Conservation (phyloP, 2,113 vertebrate genomes). For the Syngnathus scovelli region DNA sequence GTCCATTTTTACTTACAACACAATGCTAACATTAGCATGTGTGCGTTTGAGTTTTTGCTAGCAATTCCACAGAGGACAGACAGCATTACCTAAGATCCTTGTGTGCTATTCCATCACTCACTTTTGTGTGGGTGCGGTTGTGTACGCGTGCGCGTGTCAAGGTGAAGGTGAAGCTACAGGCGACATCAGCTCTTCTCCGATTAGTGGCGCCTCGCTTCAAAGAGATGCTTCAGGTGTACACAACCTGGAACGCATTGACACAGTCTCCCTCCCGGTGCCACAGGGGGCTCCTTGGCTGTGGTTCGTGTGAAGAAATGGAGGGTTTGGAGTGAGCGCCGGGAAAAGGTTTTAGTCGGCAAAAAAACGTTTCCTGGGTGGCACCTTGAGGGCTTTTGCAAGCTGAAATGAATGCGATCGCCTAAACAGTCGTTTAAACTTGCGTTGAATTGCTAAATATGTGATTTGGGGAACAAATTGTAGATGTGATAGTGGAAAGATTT, state of each 20-base stretch:
- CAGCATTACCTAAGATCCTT: not conserved
- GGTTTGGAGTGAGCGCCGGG: conserved; percentile 26
- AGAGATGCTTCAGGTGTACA: conserved; percentile 32
- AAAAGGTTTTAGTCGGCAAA: not conserved
- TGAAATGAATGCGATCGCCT: not conserved
- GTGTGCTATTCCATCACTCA: not conserved
- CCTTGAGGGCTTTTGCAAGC: not conserved
- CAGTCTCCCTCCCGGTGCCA: conserved; percentile 17
- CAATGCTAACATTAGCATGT: not conserved
- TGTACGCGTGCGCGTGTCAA: conserved; percentile 6
- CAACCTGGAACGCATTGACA: conserved; percentile 33
- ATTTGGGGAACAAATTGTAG: no score
- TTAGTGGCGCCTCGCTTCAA: conserved; percentile 30
- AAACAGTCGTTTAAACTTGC: no score
- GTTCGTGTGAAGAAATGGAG: conserved; percentile 40
- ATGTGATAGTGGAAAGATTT: no score
- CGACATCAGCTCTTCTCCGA: conserved; percentile 27
- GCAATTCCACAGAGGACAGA: not conserved
- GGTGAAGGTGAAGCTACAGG: conserved; percentile 36
- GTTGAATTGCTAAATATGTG: no score
- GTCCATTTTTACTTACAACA: no score
- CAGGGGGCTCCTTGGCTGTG: conserved; percentile 26
- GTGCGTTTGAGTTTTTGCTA: not conserved
- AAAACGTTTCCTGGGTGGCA: not conserved
- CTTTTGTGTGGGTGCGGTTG: conserved; percentile 3